Conservation (phyloP, 2,888 invertebrate genomes). For the Epinotia demarniana region DNA sequence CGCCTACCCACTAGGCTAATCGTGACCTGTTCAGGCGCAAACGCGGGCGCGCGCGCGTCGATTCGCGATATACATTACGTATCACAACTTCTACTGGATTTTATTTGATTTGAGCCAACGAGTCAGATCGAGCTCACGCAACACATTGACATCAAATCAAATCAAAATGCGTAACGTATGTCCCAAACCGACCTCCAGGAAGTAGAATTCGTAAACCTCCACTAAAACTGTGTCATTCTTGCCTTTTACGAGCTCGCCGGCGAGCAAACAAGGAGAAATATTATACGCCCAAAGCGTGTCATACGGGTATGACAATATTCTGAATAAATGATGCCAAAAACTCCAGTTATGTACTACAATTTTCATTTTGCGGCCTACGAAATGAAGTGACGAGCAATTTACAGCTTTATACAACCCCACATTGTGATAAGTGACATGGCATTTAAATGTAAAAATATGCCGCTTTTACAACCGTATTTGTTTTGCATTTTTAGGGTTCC, state of each 20-base stretch:
- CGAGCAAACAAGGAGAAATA: conserved; percentile 36
- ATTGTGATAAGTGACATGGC: conserved; percentile 13
- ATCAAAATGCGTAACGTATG: neutral
- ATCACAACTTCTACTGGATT: too few species aligned
- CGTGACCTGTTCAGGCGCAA: too few species aligned
- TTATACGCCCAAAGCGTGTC: conserved; percentile 29
- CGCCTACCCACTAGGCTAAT: too few species aligned
- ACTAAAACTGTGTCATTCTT: conserved; percentile 20
- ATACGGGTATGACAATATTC: conserved; percentile 34
- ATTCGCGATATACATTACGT: too few species aligned
- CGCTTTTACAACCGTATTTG: conserved; percentile 22
- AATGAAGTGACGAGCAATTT: conserved; percentile 33
- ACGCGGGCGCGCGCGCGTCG: too few species aligned
- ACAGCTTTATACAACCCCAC: conserved; percentile 21
- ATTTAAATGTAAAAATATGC: conserved; percentile 23
- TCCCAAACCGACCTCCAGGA: neutral
- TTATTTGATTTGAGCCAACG: neutral
- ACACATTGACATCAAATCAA: neutral
- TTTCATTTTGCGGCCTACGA: conserved; percentile 33
- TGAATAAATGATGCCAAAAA: conserved; percentile 42
- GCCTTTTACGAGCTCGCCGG: conserved; percentile 7
- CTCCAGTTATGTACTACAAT: neutral
- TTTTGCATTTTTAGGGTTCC: conserved; percentile 21
- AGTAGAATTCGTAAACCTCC: conserved; percentile 10
- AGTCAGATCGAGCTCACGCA: neutral